A percentile compares a stretch with the other conserved stretches of the same genome.
Evolutionary conservation across 2,113 vertebrate species (phyloP).

Genomic region (Hippocampus zosterae): DNA sequence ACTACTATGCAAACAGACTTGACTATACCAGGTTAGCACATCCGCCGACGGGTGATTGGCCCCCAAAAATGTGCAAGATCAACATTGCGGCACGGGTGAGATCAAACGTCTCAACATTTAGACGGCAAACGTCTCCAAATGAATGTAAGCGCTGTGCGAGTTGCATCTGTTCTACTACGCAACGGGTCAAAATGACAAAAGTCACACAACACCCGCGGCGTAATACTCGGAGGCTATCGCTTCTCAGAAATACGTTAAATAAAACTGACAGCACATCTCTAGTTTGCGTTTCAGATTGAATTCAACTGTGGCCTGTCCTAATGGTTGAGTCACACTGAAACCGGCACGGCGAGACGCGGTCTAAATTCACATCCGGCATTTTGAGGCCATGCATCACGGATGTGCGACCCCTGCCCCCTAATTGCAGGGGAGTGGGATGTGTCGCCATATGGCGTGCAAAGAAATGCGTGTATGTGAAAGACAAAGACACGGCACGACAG

Average conservation of each 20-base stretch:
- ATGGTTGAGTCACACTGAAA: background rate
- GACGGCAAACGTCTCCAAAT: background rate
- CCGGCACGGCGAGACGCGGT: conserved; percentile 10
- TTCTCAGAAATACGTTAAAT: background rate
- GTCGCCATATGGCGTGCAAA: conserved; percentile 67
- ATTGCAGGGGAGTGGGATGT: conserved; percentile 39
- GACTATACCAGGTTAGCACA: too few species aligned
- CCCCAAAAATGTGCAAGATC: background rate
- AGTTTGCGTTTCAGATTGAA: background rate
- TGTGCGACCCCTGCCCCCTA: conserved; percentile 56
- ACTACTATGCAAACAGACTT: too few species aligned
- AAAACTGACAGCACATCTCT: background rate
- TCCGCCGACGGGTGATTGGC: too few species aligned
- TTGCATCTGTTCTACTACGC: background rate
- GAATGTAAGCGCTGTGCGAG: background rate
- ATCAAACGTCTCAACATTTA: background rate
- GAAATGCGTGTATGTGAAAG: conserved; percentile 14
- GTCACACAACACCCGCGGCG: background rate
- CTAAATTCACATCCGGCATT: conserved; percentile 18
- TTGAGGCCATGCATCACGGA: conserved; percentile 49
- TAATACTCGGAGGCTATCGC: background rate
- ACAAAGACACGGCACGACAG: conserved; percentile 17
- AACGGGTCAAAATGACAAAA: background rate
- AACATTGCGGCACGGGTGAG: background rate
- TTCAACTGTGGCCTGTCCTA: background rate